Percentiles rank a stretch among this genome's conserved stretches.
Conservation (phyloP, 2,888 invertebrate species). For the Agrilus biguttatus region DNA sequence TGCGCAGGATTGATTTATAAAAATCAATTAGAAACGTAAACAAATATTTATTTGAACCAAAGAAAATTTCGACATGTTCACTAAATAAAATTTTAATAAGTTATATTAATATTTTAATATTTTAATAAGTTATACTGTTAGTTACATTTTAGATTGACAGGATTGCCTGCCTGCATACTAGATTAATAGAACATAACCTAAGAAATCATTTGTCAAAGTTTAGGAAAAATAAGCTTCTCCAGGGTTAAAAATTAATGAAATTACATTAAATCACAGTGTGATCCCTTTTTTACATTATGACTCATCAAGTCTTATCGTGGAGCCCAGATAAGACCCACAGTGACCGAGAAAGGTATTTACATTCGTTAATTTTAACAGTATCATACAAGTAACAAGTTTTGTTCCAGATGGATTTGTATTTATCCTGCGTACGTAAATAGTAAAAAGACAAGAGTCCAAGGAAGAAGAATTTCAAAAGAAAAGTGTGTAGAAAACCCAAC, state of each 20-base stretch:
- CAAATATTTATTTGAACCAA: too few species aligned
- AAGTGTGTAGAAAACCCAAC: conserved; percentile 92
- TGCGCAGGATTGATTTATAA: too few species aligned
- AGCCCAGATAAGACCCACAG: conserved; percentile 64
- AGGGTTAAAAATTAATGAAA: neutral
- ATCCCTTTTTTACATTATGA: conserved; percentile 15
- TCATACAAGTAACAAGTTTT: conserved; percentile 5
- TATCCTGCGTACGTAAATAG: conserved; percentile 95
- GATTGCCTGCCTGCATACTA: too few species aligned
- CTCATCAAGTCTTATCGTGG: conserved; percentile 45
- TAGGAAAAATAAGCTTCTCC: too few species aligned
- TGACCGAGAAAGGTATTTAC: conserved; percentile 55
- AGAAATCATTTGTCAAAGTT: too few species aligned
- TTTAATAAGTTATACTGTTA: too few species aligned
- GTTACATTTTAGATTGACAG: too few species aligned
- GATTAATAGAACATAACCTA: too few species aligned
- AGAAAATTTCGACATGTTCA: too few species aligned
- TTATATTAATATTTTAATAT: too few species aligned
- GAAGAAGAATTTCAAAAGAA: conserved; percentile 69
- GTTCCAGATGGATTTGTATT: conserved; percentile 81
- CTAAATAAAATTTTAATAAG: too few species aligned
- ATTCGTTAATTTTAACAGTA: neutral
- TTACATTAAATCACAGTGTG: conserved; percentile 4
- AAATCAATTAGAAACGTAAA: too few species aligned
- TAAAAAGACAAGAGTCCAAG: conserved; percentile 81